Conservation (phyloP, 2,888 invertebrate species). For the Petrolisthes cinctipes region DNA sequence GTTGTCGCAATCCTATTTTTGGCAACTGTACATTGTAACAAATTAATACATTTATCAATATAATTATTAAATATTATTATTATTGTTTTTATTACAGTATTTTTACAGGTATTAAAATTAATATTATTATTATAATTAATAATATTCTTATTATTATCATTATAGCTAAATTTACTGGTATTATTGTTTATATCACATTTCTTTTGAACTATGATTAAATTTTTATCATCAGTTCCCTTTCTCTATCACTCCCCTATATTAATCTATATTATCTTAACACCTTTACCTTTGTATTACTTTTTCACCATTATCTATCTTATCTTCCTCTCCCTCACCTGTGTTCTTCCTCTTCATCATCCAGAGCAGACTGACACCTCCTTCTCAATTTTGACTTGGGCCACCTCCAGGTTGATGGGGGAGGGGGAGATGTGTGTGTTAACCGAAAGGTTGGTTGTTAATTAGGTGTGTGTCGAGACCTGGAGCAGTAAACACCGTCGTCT, state of each 20-base stretch:
- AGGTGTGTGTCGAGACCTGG: too few species aligned
- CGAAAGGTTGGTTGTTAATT: too few species aligned
- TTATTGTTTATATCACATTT: neutral
- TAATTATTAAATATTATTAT: neutral
- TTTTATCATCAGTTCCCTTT: neutral
- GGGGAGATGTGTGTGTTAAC: too few species aligned
- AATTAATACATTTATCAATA: neutral
- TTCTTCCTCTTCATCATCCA: conserved; percentile 23
- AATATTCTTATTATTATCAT: conserved; percentile 10
- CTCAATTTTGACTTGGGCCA: conserved; percentile 79
- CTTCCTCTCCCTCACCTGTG: neutral
- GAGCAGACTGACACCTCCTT: conserved; percentile 71
- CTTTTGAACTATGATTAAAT: neutral
- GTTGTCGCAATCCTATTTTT: too few species aligned
- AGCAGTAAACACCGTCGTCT: too few species aligned
- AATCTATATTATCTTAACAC: neutral
- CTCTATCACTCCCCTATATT: neutral
- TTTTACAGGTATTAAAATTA: conserved; percentile 13
- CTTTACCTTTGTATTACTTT: neutral
- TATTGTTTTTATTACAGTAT: neutral
- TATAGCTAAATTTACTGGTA: neutral
- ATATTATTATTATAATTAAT: conserved; percentile 23
- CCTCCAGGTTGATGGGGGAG: conserved; percentile 84
- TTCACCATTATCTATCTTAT: conserved; percentile 13
- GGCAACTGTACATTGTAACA: too few species aligned